Percentiles rank a stretch among this genome's conserved stretches.
These are phyloP conservation scores for Oncorhynchus keta DNA, from an alignment of 2,113 vertebrate species.

Conservation along the genomic window DNA sequence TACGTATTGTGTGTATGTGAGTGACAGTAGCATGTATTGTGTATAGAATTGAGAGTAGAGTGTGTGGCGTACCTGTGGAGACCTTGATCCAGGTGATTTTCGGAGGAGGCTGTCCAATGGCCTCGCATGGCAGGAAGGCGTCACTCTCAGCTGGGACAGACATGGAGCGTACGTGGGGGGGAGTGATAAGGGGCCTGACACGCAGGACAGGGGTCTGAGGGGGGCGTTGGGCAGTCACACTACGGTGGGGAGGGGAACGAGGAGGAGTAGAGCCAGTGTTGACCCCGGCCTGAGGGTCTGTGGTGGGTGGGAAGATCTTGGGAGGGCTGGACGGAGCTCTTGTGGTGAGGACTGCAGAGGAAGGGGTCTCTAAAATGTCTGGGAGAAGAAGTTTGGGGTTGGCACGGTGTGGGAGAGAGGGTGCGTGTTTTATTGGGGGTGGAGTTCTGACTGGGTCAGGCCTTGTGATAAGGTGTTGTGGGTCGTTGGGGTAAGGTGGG, in stretches of 20 bases:
- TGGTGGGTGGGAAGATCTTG: too few species aligned
- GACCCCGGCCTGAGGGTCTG: too few species aligned
- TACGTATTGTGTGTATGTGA: not conserved
- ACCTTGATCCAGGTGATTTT: slow-evolving; percentile 90
- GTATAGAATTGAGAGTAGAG: not conserved
- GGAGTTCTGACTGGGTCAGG: not conserved
- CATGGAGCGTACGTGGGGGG: slow-evolving; percentile 69
- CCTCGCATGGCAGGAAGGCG: slow-evolving; percentile 79
- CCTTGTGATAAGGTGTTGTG: slow-evolving; percentile 53
- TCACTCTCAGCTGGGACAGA: slow-evolving; percentile 77
- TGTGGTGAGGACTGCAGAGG: too few species aligned
- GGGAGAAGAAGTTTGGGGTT: slow-evolving; percentile 7
- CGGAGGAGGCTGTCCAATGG: slow-evolving; percentile 82
- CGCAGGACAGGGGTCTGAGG: not conserved
- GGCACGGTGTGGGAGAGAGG: slow-evolving; percentile 5
- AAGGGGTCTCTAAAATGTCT: too few species aligned
- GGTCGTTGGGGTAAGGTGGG: slow-evolving; percentile 38
- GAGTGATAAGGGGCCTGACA: slow-evolving; percentile 79
- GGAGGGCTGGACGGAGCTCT: too few species aligned
- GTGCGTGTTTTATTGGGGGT: too few species aligned
- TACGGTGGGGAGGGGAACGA: not conserved
- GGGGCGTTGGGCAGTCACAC: not conserved
- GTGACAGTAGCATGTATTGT: not conserved
- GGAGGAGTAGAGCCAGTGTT: not conserved
- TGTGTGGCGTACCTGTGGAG: slow-evolving; percentile 80